Percentiles rank a stretch among this genome's conserved stretches.
phyloP scores from a whole-genome alignment of 1,140 invertebrate genomes.

The Polypedilum vanderplanki region DNA sequence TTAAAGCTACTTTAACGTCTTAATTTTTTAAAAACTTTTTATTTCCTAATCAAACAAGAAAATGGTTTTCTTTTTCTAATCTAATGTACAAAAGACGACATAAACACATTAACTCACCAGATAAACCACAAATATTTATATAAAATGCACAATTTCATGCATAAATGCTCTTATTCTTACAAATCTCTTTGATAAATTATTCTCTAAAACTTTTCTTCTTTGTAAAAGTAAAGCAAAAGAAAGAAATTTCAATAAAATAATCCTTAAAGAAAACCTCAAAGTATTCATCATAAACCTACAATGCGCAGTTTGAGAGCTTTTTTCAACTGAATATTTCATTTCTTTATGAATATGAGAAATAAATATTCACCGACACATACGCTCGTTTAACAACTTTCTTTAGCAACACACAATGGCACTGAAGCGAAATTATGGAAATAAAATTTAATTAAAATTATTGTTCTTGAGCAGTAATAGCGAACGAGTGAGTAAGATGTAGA shows the following conservation, averaged over 20 bases:
- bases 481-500: not conserved
- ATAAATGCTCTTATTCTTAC: not conserved
- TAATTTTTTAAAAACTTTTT: too few relatives aligned
- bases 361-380: too few relatives aligned
- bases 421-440: slow-evolving; percentile 13
- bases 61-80: too few relatives aligned
- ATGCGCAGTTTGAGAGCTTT: too few relatives aligned
- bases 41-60: too few relatives aligned
- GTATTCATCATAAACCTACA: too few relatives aligned
- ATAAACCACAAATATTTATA: slow-evolving; percentile 7
- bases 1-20: too few relatives aligned
- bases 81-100: not conserved
- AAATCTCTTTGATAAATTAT: slow-evolving; percentile 7
- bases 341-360: too few relatives aligned
- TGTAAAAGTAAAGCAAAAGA: not conserved
- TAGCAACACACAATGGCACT: not conserved
- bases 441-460: slow-evolving; percentile 20
- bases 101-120: not conserved
- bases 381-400: too few relatives aligned
- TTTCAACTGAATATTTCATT: too few relatives aligned
- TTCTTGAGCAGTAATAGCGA: not conserved
- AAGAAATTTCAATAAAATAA: not conserved
- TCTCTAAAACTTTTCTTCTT: not conserved
- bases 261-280: too few relatives aligned
- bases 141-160: not conserved